A percentile compares a stretch with the other conserved stretches of the same genome.
Evolutionary conservation across 2,888 invertebrate genomes (phyloP).

Genomic region (Druceiella hillmani): DNA sequence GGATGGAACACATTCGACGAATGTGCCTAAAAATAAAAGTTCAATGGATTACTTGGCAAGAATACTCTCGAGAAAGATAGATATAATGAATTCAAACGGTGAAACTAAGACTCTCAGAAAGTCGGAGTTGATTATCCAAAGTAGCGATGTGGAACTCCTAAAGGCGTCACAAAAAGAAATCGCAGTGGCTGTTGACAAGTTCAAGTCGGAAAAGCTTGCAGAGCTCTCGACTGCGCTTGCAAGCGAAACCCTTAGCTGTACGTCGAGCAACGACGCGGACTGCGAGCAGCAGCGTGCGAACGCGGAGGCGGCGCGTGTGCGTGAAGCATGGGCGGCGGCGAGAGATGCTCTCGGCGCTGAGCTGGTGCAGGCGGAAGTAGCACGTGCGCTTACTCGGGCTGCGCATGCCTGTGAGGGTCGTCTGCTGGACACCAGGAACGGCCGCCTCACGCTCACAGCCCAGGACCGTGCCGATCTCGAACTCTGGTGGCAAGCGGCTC

Average conservation of each 20-base stretch:
- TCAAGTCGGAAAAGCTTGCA: constrained; percentile 63
- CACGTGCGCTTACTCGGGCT: constrained; percentile 65
- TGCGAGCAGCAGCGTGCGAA: constrained; percentile 38
- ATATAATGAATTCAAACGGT: constrained; percentile 34
- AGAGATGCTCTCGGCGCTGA: constrained; percentile 70
- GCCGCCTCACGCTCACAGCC: constrained; percentile 59
- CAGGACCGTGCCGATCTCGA: constrained; percentile 66
- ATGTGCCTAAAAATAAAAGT: constrained; percentile 36
- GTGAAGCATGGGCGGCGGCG: constrained; percentile 71
- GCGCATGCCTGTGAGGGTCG: constrained; percentile 63
- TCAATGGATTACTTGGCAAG: constrained; percentile 68
- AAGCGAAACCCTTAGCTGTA: constrained; percentile 60
- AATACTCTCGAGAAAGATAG: constrained; percentile 67
- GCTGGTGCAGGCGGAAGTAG: constrained; percentile 71
- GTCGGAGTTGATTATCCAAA: constrained; percentile 38
- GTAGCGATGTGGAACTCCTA: constrained; percentile 48
- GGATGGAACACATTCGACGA: constrained; percentile 48
- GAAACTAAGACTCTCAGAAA: constrained; percentile 32
- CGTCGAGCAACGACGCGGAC: constrained; percentile 42
- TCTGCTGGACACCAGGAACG: constrained; percentile 48
- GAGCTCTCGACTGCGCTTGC: constrained; percentile 67
- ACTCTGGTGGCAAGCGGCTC: constrained; percentile 69
- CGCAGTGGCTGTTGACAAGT: constrained; percentile 54
- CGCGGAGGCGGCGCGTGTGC: constrained; percentile 60
- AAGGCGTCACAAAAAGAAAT: constrained; percentile 56